Evolutionary conservation across 2,797 vertebrate species (phyloP), one percentile per base, ranked within the genome.

Genomic region (Malacoctenus gilli): DNA sequence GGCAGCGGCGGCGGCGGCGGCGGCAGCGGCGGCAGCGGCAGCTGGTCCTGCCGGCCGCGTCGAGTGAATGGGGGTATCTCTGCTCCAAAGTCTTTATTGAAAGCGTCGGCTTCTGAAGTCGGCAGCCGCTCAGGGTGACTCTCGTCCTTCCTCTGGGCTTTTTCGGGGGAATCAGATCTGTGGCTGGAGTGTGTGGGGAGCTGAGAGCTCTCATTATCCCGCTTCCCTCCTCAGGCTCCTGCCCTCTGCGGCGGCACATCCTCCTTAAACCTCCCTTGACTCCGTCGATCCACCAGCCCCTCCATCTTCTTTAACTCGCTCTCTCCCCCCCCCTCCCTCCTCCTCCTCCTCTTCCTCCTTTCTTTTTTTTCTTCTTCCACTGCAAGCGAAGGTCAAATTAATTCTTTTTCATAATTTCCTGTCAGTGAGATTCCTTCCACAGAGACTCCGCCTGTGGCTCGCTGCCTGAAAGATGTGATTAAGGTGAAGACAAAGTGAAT

Each of bases 401-500:
- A 88, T 86, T 84, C 59, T 85, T 89, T 85, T 82, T 80, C 72
- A 81, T 86, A 87, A 89, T 91, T 87, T 88, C 85, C 84, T 85
- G 86, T 84, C 84, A 46, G 71, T 12, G 23, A 76, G 54, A 83
- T 82, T 64, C 70, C 67, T 73, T 78, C 82, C 74, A 72, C 44
- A 20, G 83, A 87, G 77, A 70, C 69, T 61, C 70, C 72, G 64
- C 82, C 72, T 57, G 40, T 31, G 68, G 44, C 77, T 80, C 65
- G 2, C 60, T 66, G 75, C 72, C 69, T 56, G 60, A 72, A 77
- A 86, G 73, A 85, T 81, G 75, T 85, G 83, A 90, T 89, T 88
- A 87, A 76, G 82, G 68, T 75, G 76, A 75, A 70, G 74, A 76
- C 44, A 47, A 72, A 80, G 80, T 74, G 58, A 83, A 81, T 70